Base-by-base conservation (phyloP, 2,113 vertebrate species). In the Eulacestoma nigropectus region DNA sequence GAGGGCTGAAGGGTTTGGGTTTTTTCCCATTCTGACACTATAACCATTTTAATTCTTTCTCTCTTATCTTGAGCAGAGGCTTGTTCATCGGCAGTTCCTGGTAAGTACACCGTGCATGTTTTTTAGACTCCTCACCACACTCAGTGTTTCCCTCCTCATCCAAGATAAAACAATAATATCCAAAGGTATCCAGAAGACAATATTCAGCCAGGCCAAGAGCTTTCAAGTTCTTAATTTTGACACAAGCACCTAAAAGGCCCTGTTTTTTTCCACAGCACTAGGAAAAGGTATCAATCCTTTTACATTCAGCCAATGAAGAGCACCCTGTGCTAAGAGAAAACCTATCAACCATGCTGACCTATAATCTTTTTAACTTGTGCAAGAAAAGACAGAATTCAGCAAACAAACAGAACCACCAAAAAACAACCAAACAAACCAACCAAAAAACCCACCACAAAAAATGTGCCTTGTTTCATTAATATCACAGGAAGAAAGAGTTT, bases 81-180 rank as follows among this genome's bases (percentile, higher is more conserved):
- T 95, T 99, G 98, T 92, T 98, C 98, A 52, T 98, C 98, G 64
- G 96, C 98, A 46, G 97, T 98, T 72, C 98, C 99, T 70, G 99
- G 98, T 99, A 92, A 98, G 98, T 97, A 82, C 7, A 19, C 57
- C 11, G 30, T 5, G 1, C 4, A 4, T n/a, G 11, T 39, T 85
- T 57, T 53, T 68, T 76, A 50, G 16, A 63, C 3, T 21, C 35
- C 39, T 49, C 63, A n/a, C 4, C 17, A 67, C 42, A 25, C 35
- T 81, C 55, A 49, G 16, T 47, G 35, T 80, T 88, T 62, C 52
- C 41, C 47, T 64, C 11, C 15, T 70, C 32, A 78, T 52, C 23
- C 59, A 59, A 65, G 30, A 67, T 23, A 41, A 77, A 94, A 30
- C 9, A 52, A 9, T 26, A 29, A 21, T 9, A 15, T 35, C 65